Evolutionary conservation across 2,888 invertebrate genomes (phyloP).

Genomic region (Mimumesa dahlbomi): DNA sequence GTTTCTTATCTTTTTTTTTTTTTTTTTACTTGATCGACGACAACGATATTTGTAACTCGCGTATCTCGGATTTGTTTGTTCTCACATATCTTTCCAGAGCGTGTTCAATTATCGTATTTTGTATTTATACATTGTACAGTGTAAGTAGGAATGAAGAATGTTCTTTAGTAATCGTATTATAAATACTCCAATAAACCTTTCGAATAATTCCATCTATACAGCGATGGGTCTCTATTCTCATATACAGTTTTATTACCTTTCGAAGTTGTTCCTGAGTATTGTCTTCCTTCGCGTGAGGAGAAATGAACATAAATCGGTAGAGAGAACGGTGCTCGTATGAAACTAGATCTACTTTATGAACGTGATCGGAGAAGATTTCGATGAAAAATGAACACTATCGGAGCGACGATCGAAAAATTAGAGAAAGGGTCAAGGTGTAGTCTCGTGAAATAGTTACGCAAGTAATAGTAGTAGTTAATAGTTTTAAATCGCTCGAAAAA

Average conservation of each 20-base stretch:
- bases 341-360: too few relatives aligned
- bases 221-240: background rate
- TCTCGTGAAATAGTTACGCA: background rate
- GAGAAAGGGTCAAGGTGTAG: background rate
- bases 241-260: background rate
- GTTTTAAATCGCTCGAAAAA: too few relatives aligned
- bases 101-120: conserved; percentile 13
- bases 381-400: background rate
- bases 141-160: background rate
- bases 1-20: too few relatives aligned
- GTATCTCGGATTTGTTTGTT: conserved; percentile 1
- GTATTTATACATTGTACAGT: conserved; percentile 10
- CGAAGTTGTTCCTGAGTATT: too few relatives aligned
- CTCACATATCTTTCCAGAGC: conserved; percentile 11
- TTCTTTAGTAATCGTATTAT: background rate
- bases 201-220: background rate
- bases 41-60: background rate
- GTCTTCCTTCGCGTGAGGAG: too few relatives aligned
- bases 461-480: too few relatives aligned
- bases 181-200: background rate
- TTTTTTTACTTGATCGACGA: too few relatives aligned
- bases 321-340: too few relatives aligned
- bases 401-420: background rate
- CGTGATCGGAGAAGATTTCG: too few relatives aligned
- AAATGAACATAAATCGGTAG: too few relatives aligned